These are phyloP conservation scores for Brenthis hecate DNA, from an alignment of 2,888 invertebrate genomes.

Conservation along the genomic window DNA sequence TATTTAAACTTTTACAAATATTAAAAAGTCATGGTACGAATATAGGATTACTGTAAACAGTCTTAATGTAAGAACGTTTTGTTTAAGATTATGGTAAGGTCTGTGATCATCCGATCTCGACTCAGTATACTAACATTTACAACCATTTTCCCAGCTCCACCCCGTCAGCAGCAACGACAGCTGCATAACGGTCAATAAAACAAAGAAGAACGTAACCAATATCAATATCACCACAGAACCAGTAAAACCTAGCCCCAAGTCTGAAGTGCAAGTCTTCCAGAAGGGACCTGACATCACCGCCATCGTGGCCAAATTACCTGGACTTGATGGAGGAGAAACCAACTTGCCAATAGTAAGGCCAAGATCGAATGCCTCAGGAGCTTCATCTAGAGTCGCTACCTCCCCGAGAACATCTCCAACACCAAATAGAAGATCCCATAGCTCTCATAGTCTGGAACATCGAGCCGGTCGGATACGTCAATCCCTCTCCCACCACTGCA, in stretches of 20 bases:
- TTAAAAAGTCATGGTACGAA: too few relatives aligned
- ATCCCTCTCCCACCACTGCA: conserved; percentile 75
- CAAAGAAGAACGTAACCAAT: conserved; percentile 86
- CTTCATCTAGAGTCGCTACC: conserved; percentile 77
- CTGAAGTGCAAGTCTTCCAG: conserved; percentile 86
- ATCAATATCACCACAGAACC: conserved; percentile 86
- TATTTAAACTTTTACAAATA: too few relatives aligned
- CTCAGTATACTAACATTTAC: not conserved
- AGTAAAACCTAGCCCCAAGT: conserved; percentile 70
- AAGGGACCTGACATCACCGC: conserved; percentile 91
- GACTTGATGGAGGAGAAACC: conserved; percentile 73
- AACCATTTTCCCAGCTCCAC: conserved; percentile 58
- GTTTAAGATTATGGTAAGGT: too few relatives aligned
- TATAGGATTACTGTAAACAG: too few relatives aligned
- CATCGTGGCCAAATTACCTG: conserved; percentile 85
- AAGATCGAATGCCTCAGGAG: conserved; percentile 80
- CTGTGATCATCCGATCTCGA: not conserved
- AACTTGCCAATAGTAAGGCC: conserved; percentile 77
- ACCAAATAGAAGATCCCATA: conserved; percentile 68
- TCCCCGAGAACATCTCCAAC: conserved; percentile 62
- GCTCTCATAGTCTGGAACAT: conserved; percentile 76
- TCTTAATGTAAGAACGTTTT: too few relatives aligned
- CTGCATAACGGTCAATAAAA: conserved; percentile 81
- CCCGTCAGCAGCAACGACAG: conserved; percentile 66
- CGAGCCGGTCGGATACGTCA: conserved; percentile 68